Evolutionary conservation across 2,113 vertebrate species (phyloP).

Genomic region (Aldabrachelys gigantea): DNA sequence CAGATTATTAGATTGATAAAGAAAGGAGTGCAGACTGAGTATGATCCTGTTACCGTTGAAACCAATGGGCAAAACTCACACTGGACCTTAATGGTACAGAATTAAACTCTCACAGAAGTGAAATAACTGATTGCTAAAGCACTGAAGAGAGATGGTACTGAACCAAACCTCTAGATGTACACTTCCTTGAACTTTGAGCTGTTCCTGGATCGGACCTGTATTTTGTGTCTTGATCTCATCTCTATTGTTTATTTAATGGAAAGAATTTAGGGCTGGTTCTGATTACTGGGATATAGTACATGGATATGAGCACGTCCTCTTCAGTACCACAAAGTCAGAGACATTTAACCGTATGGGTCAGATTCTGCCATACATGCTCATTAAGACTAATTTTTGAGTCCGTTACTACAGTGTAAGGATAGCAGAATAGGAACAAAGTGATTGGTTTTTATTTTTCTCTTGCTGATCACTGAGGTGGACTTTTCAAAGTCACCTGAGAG

Average conservation of each 20-base stretch:
- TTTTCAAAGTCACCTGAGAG: neutral
- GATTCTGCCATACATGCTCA: neutral
- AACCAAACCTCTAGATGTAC: neutral
- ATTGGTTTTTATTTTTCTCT: neutral
- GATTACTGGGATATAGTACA: neutral
- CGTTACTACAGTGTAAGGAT: neutral
- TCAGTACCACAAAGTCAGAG: neutral
- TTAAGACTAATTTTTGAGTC: neutral
- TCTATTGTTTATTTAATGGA: neutral
- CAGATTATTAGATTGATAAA: neutral
- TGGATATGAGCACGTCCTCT: neutral
- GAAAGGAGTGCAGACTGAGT: neutral
- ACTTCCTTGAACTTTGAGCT: neutral
- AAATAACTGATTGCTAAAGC: neutral
- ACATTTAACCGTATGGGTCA: neutral
- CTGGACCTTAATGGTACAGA: neutral
- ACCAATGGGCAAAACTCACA: neutral
- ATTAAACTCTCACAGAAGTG: neutral
- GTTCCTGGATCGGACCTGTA: neutral
- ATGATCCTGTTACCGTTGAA: neutral
- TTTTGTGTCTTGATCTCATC: neutral
- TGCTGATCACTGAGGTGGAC: neutral
- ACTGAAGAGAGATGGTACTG: neutral
- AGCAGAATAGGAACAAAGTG: neutral
- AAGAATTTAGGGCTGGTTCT: neutral